Evolutionary conservation across 2,113 vertebrate species (phyloP), one percentile per base, ranked within the genome.

Genomic region (Carassius auratus): DNA sequence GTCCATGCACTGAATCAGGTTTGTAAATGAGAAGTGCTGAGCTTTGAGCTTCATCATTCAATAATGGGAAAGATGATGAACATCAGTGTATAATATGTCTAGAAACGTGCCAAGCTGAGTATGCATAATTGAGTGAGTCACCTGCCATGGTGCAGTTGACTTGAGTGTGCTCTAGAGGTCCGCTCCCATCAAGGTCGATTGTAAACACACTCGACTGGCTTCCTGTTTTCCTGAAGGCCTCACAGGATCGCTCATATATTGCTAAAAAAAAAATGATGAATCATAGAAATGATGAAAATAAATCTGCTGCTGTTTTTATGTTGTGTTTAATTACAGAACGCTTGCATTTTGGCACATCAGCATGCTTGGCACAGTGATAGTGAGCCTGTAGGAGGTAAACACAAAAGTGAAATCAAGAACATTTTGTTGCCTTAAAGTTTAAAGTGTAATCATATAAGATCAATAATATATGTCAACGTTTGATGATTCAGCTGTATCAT

Each of bases 111-210:
- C 57, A 48, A 7, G 33, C n/a, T 48, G 13, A 50, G 73, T 17
- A 68, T 55, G 38, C 21, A 12, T 52, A 85, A 42, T 55, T 66
- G 14, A 6, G 19, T 62, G n/a, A 50, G 7, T 81, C 26, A 96
- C 96, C 96, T 84, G 95, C 96, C 83, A 95, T 88, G 42, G 96
- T 95, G 90, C 96, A 97, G 86, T 94, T 95, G 1, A 97, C 96
- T 2, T 86, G 93, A 50, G 96, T 91, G 0, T 95, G 93, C 85
- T 85, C 93, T 42, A 96, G 91, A 0, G 95, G 94, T 7, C 96
- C 96, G 7, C 96, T 97, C 84, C 95, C 96, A 86, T 97, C 96
- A 0, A 95, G 92, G 83, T 97, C 96, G 0, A 97, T 92, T 85
- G 94, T 92, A 92, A 95, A 97, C 89, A 94, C 93, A 8, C 95